Base-by-base conservation (phyloP, 1,140 invertebrate species). In the Drosophila pseudoobscura region DNA sequence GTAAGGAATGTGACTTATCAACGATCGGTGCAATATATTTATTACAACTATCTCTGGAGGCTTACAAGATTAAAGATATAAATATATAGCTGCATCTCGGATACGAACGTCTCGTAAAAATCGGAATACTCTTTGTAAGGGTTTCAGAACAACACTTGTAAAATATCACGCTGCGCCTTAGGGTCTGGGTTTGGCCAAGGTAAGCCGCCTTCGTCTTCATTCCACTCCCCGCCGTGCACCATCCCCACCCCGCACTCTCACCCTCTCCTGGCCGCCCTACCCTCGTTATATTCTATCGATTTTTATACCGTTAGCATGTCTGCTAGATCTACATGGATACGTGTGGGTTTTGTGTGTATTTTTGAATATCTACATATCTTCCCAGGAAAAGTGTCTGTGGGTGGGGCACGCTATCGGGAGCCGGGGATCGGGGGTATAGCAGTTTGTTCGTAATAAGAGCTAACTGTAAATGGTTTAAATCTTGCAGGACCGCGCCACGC, bases 241-340 rank as follows among this genome's bases (percentile, higher is more conserved):
- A 11, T 13, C 22, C 58, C 46, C 4, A 49, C 11, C 47, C 47
- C 15, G 31, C 58, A 20, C 35, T 41, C n/a, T 39, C n/a, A 35
- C 17, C 20, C 54, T 17, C 24, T 39, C 11, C 11, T 5, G 11
- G 9, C 13, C 26, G 17, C 44, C 49, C 64, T 64, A 41, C 11
- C 26, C 63, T 74, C 55, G 73, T 74, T 85, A 76, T 78, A 76
- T 87, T 80, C 77, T 78, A 85, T 85, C 69, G 80, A 85, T 85
- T 85, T 85, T 85, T 77, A 74, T 80, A 55, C 52, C 35, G 39
- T 35, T 59, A 17, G 54, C 51, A 60, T 66, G 53, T 54, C 17
- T 43, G 31, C 17, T 43, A 24, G 20, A 52, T 43, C 49, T 58
- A 29, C 56, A 47, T 63, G 53, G n/a, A 20, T 57, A 6, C 49